Percentiles rank a stretch among this genome's conserved stretches.
Evolutionary conservation across 2,888 invertebrate genomes (phyloP).

Genomic region (Laothoe populi): DNA sequence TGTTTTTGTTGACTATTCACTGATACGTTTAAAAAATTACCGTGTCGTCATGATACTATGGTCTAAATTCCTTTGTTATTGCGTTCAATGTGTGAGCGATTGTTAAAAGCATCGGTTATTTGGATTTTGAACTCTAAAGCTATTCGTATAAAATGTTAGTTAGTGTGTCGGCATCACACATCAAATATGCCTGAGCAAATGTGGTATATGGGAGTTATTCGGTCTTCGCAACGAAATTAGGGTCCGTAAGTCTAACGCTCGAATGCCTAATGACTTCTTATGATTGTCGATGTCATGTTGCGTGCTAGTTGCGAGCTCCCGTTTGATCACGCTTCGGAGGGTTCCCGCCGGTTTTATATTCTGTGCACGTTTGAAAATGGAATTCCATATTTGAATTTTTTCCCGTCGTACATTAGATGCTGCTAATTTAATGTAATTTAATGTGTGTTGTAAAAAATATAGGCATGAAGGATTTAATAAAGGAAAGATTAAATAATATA

Average conservation of each 20-base stretch:
- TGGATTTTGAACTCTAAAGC: conserved; percentile 32
- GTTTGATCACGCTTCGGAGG: conserved; percentile 64
- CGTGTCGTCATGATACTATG: conserved; percentile 25
- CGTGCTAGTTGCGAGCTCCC: conserved; percentile 65
- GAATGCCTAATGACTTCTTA: conserved; percentile 82
- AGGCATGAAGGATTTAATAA: not conserved
- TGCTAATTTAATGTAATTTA: too few relatives aligned
- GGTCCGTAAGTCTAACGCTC: conserved; percentile 66
- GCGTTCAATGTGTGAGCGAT: conserved; percentile 68
- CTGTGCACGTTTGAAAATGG: conserved; percentile 29
- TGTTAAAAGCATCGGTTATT: conserved; percentile 49
- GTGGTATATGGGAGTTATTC: conserved; percentile 70
- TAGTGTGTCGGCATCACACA: not conserved
- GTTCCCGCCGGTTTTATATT: conserved; percentile 56
- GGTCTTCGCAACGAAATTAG: conserved; percentile 69
- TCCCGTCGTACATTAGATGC: conserved; percentile 14
- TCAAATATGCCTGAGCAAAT: conserved; percentile 65
- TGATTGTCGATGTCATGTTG: conserved; percentile 80
- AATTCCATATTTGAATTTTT: conserved; percentile 24
- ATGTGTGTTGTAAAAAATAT: not conserved
- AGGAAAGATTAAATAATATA: not conserved
- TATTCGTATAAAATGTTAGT: not conserved
- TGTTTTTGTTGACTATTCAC: conserved; percentile 73
- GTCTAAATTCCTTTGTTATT: conserved; percentile 39
- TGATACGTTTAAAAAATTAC: conserved; percentile 27